phyloP scores from a whole-genome alignment of 2,113 vertebrate genomes.

The Synchiropus splendidus region DNA sequence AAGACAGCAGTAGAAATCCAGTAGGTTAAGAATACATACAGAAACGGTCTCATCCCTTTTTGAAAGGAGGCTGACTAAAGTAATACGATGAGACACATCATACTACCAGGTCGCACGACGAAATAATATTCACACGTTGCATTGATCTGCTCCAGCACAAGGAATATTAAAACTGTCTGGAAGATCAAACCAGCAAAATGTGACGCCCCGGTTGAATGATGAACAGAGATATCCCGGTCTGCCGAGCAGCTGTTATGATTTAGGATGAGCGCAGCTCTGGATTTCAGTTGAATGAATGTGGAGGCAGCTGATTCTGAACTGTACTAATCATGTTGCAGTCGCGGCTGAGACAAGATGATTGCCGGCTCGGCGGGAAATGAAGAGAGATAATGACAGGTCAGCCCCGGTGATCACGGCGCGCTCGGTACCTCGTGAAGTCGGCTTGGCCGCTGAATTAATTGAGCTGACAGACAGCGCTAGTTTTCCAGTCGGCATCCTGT shows the following conservation, averaged over 20 bases:
- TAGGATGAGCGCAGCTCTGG: constrained; percentile 34
- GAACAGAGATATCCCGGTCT: constrained; percentile 13
- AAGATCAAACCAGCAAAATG: constrained; percentile 16
- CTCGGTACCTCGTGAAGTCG: constrained; percentile 28
- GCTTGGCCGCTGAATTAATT: too few relatives aligned
- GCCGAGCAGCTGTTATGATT: constrained; percentile 48
- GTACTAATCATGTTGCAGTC: constrained; percentile 50
- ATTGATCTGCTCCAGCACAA: constrained; percentile 26
- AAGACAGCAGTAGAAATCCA: too few relatives aligned
- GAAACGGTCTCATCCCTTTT: constrained; percentile 21
- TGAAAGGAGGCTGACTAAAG: constrained; percentile 18
- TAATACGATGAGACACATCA: constrained; percentile 23
- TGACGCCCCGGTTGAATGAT: constrained; percentile 14
- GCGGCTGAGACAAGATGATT: constrained; percentile 53
- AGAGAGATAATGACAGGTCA: constrained; percentile 60
- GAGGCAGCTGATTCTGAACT: constrained; percentile 43
- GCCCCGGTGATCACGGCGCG: constrained; percentile 27
- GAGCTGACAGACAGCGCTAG: too few relatives aligned
- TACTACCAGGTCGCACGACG: too few relatives aligned
- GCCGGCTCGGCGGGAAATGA: constrained; percentile 59
- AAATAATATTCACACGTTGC: constrained; percentile 40
- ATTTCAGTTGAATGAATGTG: constrained; percentile 29
- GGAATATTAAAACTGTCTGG: constrained; percentile 14
- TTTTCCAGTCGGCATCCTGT: too few relatives aligned
- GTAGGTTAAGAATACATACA: too few relatives aligned